phyloP scores from a whole-genome alignment of 2,113 vertebrate species.

The Ceyx cyanopectus region DNA sequence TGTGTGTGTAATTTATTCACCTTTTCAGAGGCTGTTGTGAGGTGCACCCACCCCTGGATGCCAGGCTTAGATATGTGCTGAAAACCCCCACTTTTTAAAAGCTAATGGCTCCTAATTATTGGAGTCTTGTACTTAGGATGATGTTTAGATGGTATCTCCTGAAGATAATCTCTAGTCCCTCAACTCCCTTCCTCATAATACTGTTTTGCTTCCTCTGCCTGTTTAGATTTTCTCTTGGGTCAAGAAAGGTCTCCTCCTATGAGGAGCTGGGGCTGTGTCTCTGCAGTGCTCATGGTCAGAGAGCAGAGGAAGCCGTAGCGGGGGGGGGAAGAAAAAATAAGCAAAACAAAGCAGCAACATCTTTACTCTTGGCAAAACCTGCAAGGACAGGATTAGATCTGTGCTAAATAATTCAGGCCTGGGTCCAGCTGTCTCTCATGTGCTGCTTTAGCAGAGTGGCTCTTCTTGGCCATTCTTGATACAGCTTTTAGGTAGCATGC shows the following conservation, averaged over 20 bases:
- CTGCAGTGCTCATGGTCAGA: neutral
- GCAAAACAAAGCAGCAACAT: neutral
- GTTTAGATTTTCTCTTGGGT: neutral
- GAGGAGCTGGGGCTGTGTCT: neutral
- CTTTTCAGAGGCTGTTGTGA: neutral
- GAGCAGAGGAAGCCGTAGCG: rapidly evolving
- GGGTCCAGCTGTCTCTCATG: neutral
- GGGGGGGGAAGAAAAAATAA: neutral
- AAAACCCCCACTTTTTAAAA: rapidly evolving
- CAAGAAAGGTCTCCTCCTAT: neutral
- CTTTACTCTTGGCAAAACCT: constrained; percentile 9
- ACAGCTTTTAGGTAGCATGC: neutral
- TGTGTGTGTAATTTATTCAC: too few relatives aligned
- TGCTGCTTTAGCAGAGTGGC: neutral
- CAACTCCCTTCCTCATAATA: neutral
- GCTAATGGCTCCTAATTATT: neutral
- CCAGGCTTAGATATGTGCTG: neutral
- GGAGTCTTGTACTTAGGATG: neutral
- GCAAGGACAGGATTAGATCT: constrained; percentile 27
- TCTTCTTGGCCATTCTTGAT: neutral
- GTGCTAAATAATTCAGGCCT: constrained; percentile 8
- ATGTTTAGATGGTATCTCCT: neutral
- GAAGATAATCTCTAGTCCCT: neutral
- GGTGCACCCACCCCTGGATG: neutral
- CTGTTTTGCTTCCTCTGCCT: neutral